phyloP scores from a whole-genome alignment of 2,888 invertebrate species.

The Tiphia femorata region DNA sequence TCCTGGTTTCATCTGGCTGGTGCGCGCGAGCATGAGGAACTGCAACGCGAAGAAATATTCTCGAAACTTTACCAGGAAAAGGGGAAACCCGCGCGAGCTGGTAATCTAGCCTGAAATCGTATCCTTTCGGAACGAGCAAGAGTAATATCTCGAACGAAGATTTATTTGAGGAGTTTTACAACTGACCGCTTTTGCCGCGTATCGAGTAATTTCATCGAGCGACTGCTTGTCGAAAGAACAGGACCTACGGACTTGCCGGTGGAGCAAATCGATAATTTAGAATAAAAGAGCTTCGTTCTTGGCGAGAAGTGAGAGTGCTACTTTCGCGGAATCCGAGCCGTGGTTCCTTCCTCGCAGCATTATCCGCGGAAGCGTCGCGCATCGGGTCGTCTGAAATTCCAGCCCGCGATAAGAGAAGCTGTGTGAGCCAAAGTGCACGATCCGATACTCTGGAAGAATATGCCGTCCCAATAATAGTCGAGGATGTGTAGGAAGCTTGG shows the following conservation, averaged over 20 bases:
- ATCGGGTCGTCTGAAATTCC: constrained; percentile 30
- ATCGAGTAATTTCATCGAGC: no score
- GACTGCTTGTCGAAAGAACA: no score
- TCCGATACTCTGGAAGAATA: constrained; percentile 1
- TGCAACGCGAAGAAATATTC: no score
- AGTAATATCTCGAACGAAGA: no score
- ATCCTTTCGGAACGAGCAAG: no score
- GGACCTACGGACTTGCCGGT: no score
- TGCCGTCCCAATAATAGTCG: not conserved
- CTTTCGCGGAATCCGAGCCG: constrained; percentile 28
- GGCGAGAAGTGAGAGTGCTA: constrained; percentile 17
- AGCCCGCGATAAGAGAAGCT: constrained; percentile 17
- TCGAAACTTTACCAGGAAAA: no score
- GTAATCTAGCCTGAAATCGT: no score
- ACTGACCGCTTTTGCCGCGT: no score
- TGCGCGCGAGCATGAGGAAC: no score
- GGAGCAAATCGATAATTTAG: constrained; percentile 19
- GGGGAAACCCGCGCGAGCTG: no score
- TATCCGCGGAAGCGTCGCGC: constrained; percentile 7
- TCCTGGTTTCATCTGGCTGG: constrained; percentile 1
- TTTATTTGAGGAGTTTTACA: no score
- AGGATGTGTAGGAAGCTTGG: not conserved
- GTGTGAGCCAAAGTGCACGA: constrained; percentile 10
- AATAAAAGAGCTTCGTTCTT: constrained; percentile 9
- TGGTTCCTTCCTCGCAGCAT: constrained; percentile 2